Base-by-base conservation (phyloP, 2,113 vertebrate species). In the Paramormyrops kingsleyae region DNA sequence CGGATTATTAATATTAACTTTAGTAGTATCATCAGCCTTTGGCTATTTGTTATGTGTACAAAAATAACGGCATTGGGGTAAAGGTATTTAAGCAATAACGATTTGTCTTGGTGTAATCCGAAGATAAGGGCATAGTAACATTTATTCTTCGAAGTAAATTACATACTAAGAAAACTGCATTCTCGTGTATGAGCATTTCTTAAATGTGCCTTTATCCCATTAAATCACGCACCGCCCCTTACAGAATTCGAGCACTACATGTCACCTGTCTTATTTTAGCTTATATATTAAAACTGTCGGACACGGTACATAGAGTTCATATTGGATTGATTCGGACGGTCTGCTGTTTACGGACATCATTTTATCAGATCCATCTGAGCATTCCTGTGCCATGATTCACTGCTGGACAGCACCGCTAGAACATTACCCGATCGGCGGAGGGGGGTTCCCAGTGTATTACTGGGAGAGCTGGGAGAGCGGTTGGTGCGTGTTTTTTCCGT, bases 331-430 rank as follows among this genome's bases (percentile, higher is more conserved):
- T 46, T 10, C 21, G 44, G 44, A 44, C 83, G 5, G 10, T 44
- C 21, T 84, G 42, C 83, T 87, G 49, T 87, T 87, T 56, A 87
- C 85, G 27, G 50, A 27, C 50, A 56, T 56, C 50, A 42, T 27
- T 87, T 87, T 17, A 87, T 87, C 85, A 87, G 50, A 53, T 87
- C 85, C 85, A 87, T 87, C 47, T 87, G 85, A 87, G 35, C 50
- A 87, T 87, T 87, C 85, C 50, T 87, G 27, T 39, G 50, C 27
- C 9, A 47, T 87, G 85, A 87, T 6, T 87, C 85, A 87, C 27
- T 7, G n/a, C 50, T 56, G 49, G 85, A 87, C 85, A 50, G 50
- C 24, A 31, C 49, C 44, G 8, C 47, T 87, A 27, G 9, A 52
- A 13, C 44, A 50, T 52, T 47, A n/a, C n/a, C 6, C 46, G 84